Conservation (phyloP, 2,113 vertebrate species). For the Semicossyphus pulcher region DNA sequence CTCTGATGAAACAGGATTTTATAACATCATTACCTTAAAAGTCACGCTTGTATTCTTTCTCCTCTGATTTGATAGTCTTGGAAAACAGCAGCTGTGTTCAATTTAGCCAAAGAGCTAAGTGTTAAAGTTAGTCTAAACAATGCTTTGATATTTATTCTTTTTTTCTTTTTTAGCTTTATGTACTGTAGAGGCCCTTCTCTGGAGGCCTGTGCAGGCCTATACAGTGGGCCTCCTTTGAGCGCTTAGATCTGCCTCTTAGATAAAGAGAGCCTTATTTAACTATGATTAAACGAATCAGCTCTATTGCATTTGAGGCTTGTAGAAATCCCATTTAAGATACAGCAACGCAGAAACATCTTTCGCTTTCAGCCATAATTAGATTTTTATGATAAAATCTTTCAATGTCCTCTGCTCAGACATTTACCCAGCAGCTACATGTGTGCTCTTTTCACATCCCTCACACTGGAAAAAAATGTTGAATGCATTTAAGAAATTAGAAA, state of each 20-base stretch:
- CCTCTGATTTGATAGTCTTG: conserved; percentile 2
- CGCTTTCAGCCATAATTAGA: conserved; percentile 38
- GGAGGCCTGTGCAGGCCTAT: neutral
- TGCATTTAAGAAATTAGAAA: neutral
- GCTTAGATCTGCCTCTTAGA: conserved; percentile 23
- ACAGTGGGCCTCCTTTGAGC: neutral
- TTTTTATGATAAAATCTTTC: conserved; percentile 51
- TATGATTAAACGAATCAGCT: conserved; percentile 39
- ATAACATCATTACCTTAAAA: conserved; percentile 44
- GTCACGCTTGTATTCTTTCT: conserved; percentile 11
- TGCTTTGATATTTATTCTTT: neutral
- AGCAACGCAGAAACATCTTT: conserved; percentile 25
- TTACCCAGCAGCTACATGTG: neutral
- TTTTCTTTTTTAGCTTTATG: neutral
- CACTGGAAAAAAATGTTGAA: neutral
- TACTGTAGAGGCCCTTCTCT: neutral
- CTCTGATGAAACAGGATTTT: no score
- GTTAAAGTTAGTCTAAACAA: neutral
- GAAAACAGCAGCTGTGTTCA: neutral
- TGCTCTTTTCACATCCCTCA: neutral
- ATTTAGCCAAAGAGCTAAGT: neutral
- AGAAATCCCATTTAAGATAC: conserved; percentile 51
- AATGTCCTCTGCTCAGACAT: conserved; percentile 4
- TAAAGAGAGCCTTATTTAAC: conserved; percentile 52
- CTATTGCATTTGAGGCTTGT: conserved; percentile 31